Conservation (phyloP, 1,140 invertebrate genomes). For the Schlechtendalia chinensis region DNA sequence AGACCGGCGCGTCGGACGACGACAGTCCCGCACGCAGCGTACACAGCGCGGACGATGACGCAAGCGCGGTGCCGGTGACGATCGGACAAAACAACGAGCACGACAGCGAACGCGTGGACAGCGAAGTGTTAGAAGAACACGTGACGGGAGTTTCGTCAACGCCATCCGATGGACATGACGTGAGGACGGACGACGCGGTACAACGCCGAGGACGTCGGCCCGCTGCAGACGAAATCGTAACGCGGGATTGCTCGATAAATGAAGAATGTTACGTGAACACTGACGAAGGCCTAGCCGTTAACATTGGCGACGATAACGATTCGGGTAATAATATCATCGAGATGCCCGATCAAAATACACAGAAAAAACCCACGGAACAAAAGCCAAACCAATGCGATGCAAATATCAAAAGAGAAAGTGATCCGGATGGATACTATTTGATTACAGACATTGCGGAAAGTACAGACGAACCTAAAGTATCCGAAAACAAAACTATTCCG, state of each 20-base stretch:
- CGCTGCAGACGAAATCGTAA: background rate
- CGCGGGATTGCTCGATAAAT: background rate
- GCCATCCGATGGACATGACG: no score
- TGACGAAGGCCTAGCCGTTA: no score
- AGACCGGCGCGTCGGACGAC: no score
- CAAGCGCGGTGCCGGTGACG: no score
- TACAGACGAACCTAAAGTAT: background rate
- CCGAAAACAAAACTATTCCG: background rate
- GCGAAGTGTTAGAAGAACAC: background rate
- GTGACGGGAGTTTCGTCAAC: no score
- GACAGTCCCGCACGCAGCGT: no score
- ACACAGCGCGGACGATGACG: no score
- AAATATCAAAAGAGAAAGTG: background rate
- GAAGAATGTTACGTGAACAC: background rate
- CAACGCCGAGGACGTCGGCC: background rate
- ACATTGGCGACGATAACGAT: no score
- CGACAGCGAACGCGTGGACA: no score
- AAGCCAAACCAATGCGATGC: background rate
- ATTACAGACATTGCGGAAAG: background rate
- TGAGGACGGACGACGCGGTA: background rate
- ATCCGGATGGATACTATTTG: background rate
- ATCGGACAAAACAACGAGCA: no score
- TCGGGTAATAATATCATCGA: background rate
- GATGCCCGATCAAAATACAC: background rate
- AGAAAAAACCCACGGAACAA: background rate